Conservation (phyloP, 2,888 invertebrate species). For the Bembecia ichneumoniformis region DNA sequence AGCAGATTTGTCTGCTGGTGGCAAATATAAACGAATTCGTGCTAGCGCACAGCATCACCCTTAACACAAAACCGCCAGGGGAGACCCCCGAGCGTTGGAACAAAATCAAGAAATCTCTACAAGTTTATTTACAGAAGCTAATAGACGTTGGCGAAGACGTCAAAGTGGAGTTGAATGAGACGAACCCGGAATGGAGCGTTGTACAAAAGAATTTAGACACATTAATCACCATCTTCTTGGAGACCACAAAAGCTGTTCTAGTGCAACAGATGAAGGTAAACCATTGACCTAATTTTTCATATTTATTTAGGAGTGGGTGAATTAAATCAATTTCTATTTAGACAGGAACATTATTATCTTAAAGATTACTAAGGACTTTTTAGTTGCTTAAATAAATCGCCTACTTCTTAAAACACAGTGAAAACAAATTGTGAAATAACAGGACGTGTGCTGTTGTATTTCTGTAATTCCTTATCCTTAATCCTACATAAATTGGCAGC, state of each 20-base stretch:
- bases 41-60: constrained; percentile 62
- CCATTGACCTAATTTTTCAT: too few species aligned
- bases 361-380: too few species aligned
- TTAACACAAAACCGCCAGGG: constrained; percentile 63
- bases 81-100: constrained; percentile 66
- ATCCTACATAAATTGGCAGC: too few species aligned
- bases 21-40: constrained; percentile 73
- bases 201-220: constrained; percentile 59
- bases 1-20: constrained; percentile 62
- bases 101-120: constrained; percentile 60
- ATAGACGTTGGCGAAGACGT: constrained; percentile 66
- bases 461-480: too few species aligned
- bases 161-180: constrained; percentile 60
- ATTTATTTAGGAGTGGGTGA: too few species aligned
- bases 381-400: too few species aligned
- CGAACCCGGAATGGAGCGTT: constrained; percentile 46
- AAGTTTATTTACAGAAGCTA: constrained; percentile 56
- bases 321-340: too few species aligned
- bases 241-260: constrained; percentile 71
- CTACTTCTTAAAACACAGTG: too few species aligned
- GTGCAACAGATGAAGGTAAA: constrained; percentile 72
- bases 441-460: too few species aligned
- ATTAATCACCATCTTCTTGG: constrained; percentile 68
- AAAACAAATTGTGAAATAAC: too few species aligned
- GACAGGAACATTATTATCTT: too few species aligned